Evolutionary conservation across 2,113 vertebrate genomes (phyloP), one percentile per base, ranked within the genome.

Genomic region (Sus scrofa): DNA sequence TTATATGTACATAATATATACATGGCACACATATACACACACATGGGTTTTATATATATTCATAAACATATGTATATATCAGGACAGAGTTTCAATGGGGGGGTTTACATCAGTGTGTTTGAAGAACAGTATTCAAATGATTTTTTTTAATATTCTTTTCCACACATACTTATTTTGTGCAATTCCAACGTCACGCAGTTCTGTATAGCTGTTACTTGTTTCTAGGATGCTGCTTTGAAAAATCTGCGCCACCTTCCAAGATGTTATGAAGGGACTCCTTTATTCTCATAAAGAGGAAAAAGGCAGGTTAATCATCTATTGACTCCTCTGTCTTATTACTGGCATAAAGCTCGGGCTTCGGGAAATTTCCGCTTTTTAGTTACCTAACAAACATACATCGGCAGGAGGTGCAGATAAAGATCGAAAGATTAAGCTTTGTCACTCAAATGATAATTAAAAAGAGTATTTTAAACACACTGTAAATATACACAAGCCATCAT

Each of bases 371-470:
- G 73, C 97, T 95, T 96, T 97, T 96, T 79, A 95, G 97, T 90
- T 95, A 94, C 96, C 95, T 95, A 95, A 95, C 97, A 96, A 97
- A 98, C 81, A 97, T 54, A 87, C 86, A 87, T 95, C 97, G 96
- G 96, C 97, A 96, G 96, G 95, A 96, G 95, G 95, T 88, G 84
- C 89, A 92, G 97, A 85, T 96, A 97, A 96, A 96, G 98, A 98
- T 98, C 44, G 27, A 96, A 97, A 98, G 98, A 97, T 97, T 97
- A 98, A 98, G 97, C 96, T 96, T 96, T 98, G 98, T 97, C 97
- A 97, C 98, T 98, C 98, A 97, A 96, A 98, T 90, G 97, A 96
- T 97, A 98, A 98, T 98, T 97, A 97, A 98, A 98, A 97, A 96
- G 97, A 98, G 96, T 96, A 92, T 92, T 98, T 98, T 98, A 98